Conservation (phyloP, 2,113 vertebrate species). For the Tenebrosternarchus preto region DNA sequence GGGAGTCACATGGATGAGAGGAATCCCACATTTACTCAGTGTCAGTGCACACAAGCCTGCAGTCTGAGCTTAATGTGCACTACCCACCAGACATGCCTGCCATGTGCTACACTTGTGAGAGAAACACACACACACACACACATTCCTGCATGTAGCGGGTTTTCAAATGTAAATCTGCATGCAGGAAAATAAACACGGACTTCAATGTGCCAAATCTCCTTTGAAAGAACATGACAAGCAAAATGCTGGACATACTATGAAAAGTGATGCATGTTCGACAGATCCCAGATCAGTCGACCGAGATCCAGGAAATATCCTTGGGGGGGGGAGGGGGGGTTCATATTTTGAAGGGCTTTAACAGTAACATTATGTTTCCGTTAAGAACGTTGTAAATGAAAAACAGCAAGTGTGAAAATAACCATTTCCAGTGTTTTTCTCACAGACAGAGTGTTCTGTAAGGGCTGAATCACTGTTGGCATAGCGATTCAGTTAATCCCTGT, state of each 20-base stretch:
- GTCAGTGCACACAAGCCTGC: constrained; percentile 20
- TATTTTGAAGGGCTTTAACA: no score
- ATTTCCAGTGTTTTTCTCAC: no score
- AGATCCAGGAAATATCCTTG: neutral
- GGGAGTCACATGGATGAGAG: neutral
- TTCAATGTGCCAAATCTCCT: neutral
- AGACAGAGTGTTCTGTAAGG: no score
- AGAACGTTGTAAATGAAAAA: no score
- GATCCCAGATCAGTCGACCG: neutral
- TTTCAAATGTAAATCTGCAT: neutral
- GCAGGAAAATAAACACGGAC: neutral
- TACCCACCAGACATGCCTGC: constrained; percentile 11
- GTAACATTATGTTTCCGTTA: no score
- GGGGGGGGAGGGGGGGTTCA: no score
- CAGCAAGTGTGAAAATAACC: no score
- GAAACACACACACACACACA: neutral
- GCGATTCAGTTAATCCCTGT: no score
- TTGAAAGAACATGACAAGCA: neutral
- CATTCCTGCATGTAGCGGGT: neutral
- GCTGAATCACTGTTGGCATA: no score
- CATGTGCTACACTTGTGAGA: constrained; percentile 38
- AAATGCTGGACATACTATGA: neutral
- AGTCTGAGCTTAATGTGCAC: constrained; percentile 36
- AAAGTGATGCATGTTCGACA: neutral
- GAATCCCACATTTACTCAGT: constrained; percentile 43